Conservation (phyloP, 2,888 invertebrate species). For the Philonicus albiceps region DNA sequence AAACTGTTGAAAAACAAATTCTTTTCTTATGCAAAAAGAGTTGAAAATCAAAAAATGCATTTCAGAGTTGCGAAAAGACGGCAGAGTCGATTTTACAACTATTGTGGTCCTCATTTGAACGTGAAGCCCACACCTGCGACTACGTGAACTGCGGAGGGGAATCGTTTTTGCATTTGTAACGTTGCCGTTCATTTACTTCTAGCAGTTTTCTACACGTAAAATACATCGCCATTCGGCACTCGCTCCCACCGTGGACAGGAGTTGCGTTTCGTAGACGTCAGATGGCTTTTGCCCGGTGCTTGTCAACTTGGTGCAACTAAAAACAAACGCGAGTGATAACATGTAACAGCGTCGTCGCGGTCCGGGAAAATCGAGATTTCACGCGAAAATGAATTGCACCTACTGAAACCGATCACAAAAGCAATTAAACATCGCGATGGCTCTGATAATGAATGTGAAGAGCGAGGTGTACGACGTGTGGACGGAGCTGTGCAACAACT, state of each 20-base stretch:
- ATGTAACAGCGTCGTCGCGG: background rate
- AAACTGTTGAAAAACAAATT: too few relatives aligned
- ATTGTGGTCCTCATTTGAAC: too few relatives aligned
- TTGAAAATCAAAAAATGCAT: too few relatives aligned
- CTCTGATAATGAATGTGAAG: constrained; percentile 62
- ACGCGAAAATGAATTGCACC: background rate
- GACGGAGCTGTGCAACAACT: constrained; percentile 61
- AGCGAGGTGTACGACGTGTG: constrained; percentile 58
- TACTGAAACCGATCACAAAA: background rate
- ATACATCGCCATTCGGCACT: background rate
- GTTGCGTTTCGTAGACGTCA: background rate
- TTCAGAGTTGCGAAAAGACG: too few relatives aligned
- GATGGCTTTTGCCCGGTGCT: background rate
- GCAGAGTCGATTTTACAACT: too few relatives aligned
- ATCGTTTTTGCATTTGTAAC: too few relatives aligned
- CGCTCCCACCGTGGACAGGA: background rate
- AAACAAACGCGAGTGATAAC: constrained; percentile 13
- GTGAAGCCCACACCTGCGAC: too few relatives aligned
- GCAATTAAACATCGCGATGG: constrained; percentile 51
- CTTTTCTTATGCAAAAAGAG: too few relatives aligned
- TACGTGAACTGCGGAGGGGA: too few relatives aligned
- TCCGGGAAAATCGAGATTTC: background rate
- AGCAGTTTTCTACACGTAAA: background rate
- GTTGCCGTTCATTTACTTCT: background rate
- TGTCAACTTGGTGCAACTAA: background rate